phyloP scores from a whole-genome alignment of 2,113 vertebrate species.

The Todiramphus chloris region DNA sequence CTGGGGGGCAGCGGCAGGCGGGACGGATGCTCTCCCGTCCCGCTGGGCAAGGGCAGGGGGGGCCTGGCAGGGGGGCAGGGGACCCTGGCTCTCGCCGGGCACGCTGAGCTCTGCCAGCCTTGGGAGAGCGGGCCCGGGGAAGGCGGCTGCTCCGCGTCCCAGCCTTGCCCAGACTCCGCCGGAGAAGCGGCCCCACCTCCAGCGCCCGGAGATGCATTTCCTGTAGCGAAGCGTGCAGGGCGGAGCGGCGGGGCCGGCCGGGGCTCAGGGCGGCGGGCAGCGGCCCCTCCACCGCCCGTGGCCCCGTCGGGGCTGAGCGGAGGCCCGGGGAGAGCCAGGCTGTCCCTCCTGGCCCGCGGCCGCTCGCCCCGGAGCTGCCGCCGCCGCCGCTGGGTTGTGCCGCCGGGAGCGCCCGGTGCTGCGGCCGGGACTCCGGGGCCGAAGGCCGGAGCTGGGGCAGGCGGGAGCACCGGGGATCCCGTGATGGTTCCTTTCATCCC shows the following conservation, averaged over 20 bases:
- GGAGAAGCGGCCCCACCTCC: constrained; percentile 69
- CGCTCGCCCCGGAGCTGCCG: neutral
- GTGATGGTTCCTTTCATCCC: constrained; percentile 44
- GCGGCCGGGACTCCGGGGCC: neutral
- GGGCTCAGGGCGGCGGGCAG: neutral
- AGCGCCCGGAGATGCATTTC: constrained; percentile 68
- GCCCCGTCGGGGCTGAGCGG: neutral
- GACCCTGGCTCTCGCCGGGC: rapidly evolving
- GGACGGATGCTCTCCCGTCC: rapidly evolving
- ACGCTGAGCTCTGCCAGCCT: rapidly evolving
- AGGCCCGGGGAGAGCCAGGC: neutral
- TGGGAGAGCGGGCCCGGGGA: neutral
- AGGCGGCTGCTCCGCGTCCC: neutral
- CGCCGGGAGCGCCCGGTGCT: neutral
- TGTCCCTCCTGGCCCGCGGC: neutral
- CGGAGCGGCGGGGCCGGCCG: constrained; percentile 34
- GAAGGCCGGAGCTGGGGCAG: constrained; percentile 18
- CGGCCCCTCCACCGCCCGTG: neutral
- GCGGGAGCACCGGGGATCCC: constrained; percentile 6
- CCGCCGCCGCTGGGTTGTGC: neutral
- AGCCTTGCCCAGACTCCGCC: constrained; percentile 31
- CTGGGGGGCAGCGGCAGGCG: rapidly evolving
- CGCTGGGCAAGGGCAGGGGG: rapidly evolving
- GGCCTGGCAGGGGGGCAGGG: neutral
- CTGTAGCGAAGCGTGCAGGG: constrained; percentile 63